A percentile compares a stretch with the other conserved stretches of the same genome.
Evolutionary conservation across 1,140 invertebrate genomes (phyloP).

Genomic region (Leucophenga varia): DNA sequence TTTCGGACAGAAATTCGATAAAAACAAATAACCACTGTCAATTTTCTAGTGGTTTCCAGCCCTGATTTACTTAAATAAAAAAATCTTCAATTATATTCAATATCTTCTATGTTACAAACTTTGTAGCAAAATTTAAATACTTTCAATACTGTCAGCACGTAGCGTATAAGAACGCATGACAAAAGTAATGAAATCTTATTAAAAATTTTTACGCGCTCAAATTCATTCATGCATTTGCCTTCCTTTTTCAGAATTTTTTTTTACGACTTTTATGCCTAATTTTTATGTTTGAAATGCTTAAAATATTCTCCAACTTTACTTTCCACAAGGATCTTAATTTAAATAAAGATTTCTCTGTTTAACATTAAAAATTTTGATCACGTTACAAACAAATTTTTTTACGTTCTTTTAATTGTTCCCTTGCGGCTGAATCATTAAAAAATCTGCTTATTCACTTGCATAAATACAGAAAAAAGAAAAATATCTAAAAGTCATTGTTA

Average conservation of each 20-base stretch:
- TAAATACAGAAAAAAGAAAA: slow-evolving; percentile 16
- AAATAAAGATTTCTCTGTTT: too few relatives aligned
- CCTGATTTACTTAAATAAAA: too few relatives aligned
- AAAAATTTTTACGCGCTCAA: slow-evolving; percentile 50
- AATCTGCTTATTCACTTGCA: neutral
- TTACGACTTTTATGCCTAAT: slow-evolving; percentile 31
- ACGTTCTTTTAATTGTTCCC: slow-evolving; percentile 39
- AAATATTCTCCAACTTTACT: too few relatives aligned
- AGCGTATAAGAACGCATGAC: slow-evolving; percentile 3
- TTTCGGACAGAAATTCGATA: too few relatives aligned
- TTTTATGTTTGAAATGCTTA: neutral
- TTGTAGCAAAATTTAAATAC: too few relatives aligned
- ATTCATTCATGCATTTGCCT: slow-evolving; percentile 44
- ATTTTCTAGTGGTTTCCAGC: too few relatives aligned
- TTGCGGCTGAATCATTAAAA: slow-evolving; percentile 45
- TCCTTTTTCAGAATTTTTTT: slow-evolving; percentile 53
- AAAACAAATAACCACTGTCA: too few relatives aligned
- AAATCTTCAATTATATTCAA: too few relatives aligned
- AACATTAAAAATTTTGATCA: slow-evolving; percentile 51
- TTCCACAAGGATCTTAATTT: too few relatives aligned
- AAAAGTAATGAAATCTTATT: slow-evolving; percentile 45
- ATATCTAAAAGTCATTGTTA: slow-evolving; percentile 43
- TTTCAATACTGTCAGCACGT: too few relatives aligned
- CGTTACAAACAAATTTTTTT: slow-evolving; percentile 35
- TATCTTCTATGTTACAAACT: too few relatives aligned